Conservation (phyloP, 2,797 vertebrate genomes). For the Acrossocheilus fasciatus region DNA sequence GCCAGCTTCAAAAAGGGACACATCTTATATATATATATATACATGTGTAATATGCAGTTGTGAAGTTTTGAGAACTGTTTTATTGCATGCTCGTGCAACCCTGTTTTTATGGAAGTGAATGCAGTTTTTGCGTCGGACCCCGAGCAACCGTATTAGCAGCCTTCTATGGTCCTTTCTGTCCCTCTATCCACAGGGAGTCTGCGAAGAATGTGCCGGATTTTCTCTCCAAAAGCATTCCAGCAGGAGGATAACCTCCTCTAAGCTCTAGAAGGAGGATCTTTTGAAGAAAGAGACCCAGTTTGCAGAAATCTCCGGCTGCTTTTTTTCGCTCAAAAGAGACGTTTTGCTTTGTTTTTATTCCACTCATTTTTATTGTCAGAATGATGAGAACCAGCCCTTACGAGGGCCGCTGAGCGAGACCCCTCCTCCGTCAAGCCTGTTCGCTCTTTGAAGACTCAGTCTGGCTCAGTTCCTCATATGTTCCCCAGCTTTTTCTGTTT, state of each 20-base stretch:
- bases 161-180: slow-evolving; percentile 63
- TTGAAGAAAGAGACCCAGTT: slow-evolving; percentile 60
- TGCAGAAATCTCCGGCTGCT: slow-evolving; percentile 67
- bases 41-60: slow-evolving; percentile 20
- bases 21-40: background rate
- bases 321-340: slow-evolving; percentile 60
- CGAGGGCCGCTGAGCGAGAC: slow-evolving; percentile 69
- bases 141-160: slow-evolving; percentile 53
- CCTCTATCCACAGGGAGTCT: slow-evolving; percentile 70
- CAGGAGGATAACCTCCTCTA: slow-evolving; percentile 63
- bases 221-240: slow-evolving; percentile 65
- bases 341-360: slow-evolving; percentile 79
- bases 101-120: slow-evolving; percentile 26
- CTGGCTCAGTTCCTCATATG: slow-evolving; percentile 64
- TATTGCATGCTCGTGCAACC: slow-evolving; percentile 31
- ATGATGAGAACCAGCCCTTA: slow-evolving; percentile 81
- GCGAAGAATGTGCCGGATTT: slow-evolving; percentile 69
- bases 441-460: slow-evolving; percentile 75
- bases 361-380: slow-evolving; percentile 80
- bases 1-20: slow-evolving; percentile 8
- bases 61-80: slow-evolving; percentile 18
- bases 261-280: slow-evolving; percentile 60
- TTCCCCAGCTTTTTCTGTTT: slow-evolving; percentile 78
- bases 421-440: slow-evolving; percentile 71
- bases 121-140: slow-evolving; percentile 59